These are phyloP conservation scores for Parazoanthus atlanticus DNA, from an alignment of 92 coral and sea anemone species.

Conservation along the genomic window DNA sequence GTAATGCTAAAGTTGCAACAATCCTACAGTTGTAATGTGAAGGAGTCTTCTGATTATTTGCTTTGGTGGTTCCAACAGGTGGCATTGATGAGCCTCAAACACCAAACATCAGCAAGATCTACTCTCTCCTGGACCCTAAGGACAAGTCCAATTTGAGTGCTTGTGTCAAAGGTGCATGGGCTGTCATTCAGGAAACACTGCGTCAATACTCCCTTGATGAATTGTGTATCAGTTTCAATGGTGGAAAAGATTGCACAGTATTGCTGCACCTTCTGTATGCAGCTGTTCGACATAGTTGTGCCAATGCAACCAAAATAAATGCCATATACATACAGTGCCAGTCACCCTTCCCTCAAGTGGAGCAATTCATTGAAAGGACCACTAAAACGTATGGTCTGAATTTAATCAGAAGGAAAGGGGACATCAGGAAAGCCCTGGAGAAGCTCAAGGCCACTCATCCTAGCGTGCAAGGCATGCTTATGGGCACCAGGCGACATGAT, in stretches of 20 bases:
- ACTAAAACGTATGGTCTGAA: conserved; percentile 73
- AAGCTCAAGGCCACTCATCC: conserved; percentile 80
- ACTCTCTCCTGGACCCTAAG: conserved; percentile 58
- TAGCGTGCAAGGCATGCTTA: conserved; percentile 73
- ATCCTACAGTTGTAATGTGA: background rate
- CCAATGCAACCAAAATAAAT: conserved; percentile 58
- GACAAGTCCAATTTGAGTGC: conserved; percentile 79
- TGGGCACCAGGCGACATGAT: conserved; percentile 97
- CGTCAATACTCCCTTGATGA: conserved; percentile 83
- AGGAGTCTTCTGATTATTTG: background rate
- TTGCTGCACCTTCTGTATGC: conserved; percentile 78
- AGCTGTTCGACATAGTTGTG: conserved; percentile 56
- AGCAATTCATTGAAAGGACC: conserved; percentile 79
- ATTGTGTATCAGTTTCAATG: conserved; percentile 94
- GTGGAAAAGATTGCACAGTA: conserved; percentile 98
- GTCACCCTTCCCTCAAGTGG: conserved; percentile 92
- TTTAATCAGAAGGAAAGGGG: conserved; percentile 72
- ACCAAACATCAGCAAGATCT: conserved; percentile 46
- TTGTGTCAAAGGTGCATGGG: conserved; percentile 98
- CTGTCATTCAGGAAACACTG: conserved; percentile 83
- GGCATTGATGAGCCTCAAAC: background rate
- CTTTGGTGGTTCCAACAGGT: background rate
- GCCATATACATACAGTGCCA: conserved; percentile 83
- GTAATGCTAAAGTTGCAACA: background rate
- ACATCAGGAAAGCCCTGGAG: conserved; percentile 76